A percentile compares a stretch with the other conserved stretches of the same genome.
These are phyloP conservation scores for Rhabditophanes sp. DNA, from an alignment of 2,888 invertebrate species.

Conservation along the genomic window DNA sequence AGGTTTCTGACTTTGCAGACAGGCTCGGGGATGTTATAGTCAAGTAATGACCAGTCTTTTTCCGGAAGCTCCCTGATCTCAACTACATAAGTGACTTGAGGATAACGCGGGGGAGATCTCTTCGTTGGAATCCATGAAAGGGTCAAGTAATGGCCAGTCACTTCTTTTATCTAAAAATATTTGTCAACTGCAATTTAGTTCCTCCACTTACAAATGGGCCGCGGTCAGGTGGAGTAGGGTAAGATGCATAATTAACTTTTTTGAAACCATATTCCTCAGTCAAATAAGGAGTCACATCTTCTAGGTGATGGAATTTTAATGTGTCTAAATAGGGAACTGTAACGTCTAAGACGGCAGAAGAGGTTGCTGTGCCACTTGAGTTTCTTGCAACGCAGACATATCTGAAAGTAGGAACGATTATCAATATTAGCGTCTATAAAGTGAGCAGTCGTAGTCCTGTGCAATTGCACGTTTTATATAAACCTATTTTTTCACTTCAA, in stretches of 20 bases:
- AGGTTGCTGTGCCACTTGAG: slow-evolving; percentile 32
- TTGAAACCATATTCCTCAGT: slow-evolving; percentile 44
- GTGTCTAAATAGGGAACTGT: slow-evolving; percentile 39
- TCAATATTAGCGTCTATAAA: too few species aligned
- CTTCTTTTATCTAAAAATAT: slow-evolving; percentile 61
- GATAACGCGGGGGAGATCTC: slow-evolving; percentile 59
- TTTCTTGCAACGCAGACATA: slow-evolving; percentile 42
- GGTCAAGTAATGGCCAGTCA: slow-evolving; percentile 72
- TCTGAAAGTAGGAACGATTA: too few species aligned
- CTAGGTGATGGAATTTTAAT: slow-evolving; percentile 40
- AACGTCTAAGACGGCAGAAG: slow-evolving; percentile 40
- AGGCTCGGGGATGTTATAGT: slow-evolving; percentile 59
- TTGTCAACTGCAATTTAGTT: not conserved
- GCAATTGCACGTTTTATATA: too few species aligned
- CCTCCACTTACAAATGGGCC: slow-evolving; percentile 52
- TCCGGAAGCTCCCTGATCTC: slow-evolving; percentile 82
- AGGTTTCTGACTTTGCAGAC: slow-evolving; percentile 74
- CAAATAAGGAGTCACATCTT: slow-evolving; percentile 40
- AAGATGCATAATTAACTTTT: slow-evolving; percentile 32
- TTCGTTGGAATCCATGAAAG: slow-evolving; percentile 85
- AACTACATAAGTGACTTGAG: slow-evolving; percentile 79
- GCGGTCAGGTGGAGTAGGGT: slow-evolving; percentile 62
- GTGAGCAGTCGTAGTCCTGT: too few species aligned
- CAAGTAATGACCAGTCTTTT: slow-evolving; percentile 70
- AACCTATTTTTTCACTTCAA: too few species aligned